Conservation (phyloP, 2,113 vertebrate species). For the Bubo bubo region DNA sequence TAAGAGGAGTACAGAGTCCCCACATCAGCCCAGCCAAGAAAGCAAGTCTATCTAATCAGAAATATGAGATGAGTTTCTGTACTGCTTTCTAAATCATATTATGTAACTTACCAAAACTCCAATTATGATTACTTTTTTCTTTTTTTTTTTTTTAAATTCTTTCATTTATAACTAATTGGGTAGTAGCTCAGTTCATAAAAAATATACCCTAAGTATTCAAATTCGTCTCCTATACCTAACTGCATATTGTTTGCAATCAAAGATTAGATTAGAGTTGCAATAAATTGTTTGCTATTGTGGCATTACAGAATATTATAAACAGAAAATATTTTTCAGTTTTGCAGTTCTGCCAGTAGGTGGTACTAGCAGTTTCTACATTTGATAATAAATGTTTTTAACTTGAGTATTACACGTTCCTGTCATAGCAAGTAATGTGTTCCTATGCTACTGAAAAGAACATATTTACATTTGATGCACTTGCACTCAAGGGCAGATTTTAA, state of each 20-base stretch:
- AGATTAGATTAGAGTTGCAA: neutral
- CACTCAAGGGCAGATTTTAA: neutral
- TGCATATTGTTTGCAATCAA: neutral
- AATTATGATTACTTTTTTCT: neutral
- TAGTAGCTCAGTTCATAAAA: neutral
- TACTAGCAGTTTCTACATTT: conserved; percentile 46
- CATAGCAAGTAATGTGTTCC: neutral
- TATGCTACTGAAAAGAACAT: neutral
- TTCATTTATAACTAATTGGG: neutral
- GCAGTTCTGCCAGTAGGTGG: conserved; percentile 51
- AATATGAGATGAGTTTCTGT: neutral
- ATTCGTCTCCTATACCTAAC: neutral
- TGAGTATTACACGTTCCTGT: neutral
- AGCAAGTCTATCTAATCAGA: neutral
- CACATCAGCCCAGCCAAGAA: neutral
- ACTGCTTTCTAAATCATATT: neutral
- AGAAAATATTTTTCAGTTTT: neutral
- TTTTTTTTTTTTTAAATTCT: neutral
- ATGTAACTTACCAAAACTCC: neutral
- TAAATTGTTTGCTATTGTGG: neutral
- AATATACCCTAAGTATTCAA: neutral
- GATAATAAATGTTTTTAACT: neutral
- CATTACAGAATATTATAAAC: neutral
- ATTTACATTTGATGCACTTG: conserved; percentile 1
- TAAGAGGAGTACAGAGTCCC: neutral